Evolutionary conservation across 92 coral and sea anemone genomes (phyloP), one percentile per base, ranked within the genome.

Genomic region (Paramuricea clavata): DNA sequence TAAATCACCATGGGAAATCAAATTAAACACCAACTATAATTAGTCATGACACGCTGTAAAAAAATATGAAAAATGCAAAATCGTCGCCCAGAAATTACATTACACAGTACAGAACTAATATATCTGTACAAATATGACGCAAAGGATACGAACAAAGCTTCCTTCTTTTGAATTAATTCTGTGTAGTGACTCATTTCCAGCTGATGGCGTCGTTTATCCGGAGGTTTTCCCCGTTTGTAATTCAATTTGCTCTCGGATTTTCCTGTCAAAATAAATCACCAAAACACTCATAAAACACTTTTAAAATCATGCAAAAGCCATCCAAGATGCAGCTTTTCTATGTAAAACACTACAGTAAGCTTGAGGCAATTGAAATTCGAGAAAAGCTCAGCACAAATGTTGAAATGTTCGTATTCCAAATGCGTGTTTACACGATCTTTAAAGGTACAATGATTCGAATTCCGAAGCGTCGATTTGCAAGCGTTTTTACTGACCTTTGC

Each of bases 101-200:
- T n/a, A n/a, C n/a, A n/a, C n/a, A n/a, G n/a, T 43, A 15, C 33
- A 52, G 54, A 26, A 30, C 0, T 33, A 25, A 5, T 25, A 12
- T 16, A 27, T 1, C 50, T 12, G 39, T 8, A 59, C 19, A 13
- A 31, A 16, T 28, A 6, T 62, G 26, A 16, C 12, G 52, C 35
- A 59, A 90, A 90, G 97, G 93, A 91, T 94, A 94, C 97, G 47
- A 89, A 68, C n/a, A 88, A 83, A 22, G 90, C 89, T 75, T 95
- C 98, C 54, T 85, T 81, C 41, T 89, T 91, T 2, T 92, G 95
- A 65, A 95, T 94, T 44, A 77, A 73, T 5, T 59, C 59, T 4
- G 60, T 39, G 52, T 94, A 33, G 60, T 87, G 85, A 22, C 88
- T 91, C 80, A 92, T 72, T 32, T 95, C 95, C 64, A 85, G 49